phyloP scores from a whole-genome alignment of 2,113 vertebrate species.

The Hippocampus abdominalis region DNA sequence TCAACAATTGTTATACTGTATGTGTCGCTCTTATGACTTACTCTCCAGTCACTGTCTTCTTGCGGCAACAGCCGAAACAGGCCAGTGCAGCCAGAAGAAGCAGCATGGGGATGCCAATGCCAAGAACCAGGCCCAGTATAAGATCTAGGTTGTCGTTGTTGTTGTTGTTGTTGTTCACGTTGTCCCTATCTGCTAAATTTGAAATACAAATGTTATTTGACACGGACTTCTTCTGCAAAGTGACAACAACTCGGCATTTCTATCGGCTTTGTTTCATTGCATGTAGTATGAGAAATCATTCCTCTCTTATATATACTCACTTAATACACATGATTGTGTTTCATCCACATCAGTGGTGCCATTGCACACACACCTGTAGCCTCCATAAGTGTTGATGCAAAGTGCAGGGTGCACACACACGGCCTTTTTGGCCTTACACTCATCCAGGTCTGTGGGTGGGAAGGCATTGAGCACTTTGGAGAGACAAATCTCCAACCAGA shows the following conservation, averaged over 20 bases:
- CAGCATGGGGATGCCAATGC: constrained; percentile 75
- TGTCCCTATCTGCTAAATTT: constrained; percentile 31
- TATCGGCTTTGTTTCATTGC: not conserved
- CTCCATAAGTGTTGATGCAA: constrained; percentile 78
- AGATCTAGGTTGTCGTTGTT: constrained; percentile 27
- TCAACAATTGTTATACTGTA: not conserved
- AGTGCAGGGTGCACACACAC: constrained; percentile 57
- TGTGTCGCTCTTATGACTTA: constrained; percentile 50
- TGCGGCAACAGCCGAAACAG: constrained; percentile 68
- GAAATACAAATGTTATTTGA: not conserved
- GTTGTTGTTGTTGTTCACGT: accelerated
- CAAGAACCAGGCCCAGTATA: constrained; percentile 75
- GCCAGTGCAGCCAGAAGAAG: constrained; percentile 65
- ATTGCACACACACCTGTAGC: constrained; percentile 78
- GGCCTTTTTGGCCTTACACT: constrained; percentile 64
- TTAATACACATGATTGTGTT: constrained; percentile 63
- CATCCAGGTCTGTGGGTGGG: constrained; percentile 71
- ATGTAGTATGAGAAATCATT: not conserved
- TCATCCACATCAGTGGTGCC: constrained; percentile 64
- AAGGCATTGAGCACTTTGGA: constrained; percentile 3
- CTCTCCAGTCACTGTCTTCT: constrained; percentile 68
- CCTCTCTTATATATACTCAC: constrained; percentile 47
- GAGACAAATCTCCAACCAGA: not conserved
- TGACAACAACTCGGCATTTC: not conserved
- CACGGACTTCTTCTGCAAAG: not conserved